phyloP scores from a whole-genome alignment of 2,113 vertebrate species.

The Apaloderma vittatum region DNA sequence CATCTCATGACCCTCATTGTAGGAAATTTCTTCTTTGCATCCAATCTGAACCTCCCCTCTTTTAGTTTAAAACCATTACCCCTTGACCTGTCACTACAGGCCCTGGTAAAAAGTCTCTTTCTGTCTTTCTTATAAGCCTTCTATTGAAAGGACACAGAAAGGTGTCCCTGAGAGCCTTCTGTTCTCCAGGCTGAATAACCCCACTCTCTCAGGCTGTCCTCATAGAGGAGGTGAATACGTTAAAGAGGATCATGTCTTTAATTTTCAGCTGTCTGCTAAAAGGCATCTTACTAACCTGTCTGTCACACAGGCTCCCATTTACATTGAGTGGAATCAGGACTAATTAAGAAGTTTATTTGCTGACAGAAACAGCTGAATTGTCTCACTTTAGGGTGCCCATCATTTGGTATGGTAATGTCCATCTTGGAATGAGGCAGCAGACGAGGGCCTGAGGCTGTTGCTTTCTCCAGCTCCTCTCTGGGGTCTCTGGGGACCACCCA shows the following conservation, averaged over 20 bases:
- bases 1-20: background rate
- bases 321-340: background rate
- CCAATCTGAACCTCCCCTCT: background rate
- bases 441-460: accelerated
- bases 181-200: background rate
- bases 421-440: background rate
- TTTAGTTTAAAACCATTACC: background rate
- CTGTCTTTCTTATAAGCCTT: background rate
- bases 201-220: background rate
- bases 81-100: background rate
- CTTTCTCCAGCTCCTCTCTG: background rate
- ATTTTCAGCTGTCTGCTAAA: background rate
- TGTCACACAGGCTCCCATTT: background rate
- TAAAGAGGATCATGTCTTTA: background rate
- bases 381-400: background rate
- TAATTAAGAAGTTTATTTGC: background rate
- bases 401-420: background rate
- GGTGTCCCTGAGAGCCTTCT: background rate
- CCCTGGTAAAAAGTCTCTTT: background rate
- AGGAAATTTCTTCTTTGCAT: background rate
- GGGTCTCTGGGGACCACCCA: background rate
- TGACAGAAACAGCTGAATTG: background rate
- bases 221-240: background rate
- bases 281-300: background rate
- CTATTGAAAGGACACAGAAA: background rate